These are phyloP conservation scores for Lordiphosa mommai DNA, from an alignment of 1,140 invertebrate species.

Conservation along the genomic window DNA sequence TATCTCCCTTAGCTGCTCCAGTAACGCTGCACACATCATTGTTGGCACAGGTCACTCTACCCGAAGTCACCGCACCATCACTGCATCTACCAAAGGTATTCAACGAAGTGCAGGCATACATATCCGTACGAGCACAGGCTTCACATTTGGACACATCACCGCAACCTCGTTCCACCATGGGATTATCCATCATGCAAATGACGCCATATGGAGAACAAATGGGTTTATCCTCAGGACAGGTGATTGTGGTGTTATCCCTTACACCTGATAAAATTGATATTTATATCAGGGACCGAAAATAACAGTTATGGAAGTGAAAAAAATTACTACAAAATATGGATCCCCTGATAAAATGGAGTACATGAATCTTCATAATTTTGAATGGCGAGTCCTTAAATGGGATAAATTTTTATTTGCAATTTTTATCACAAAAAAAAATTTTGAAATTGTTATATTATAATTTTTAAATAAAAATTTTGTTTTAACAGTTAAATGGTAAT, in stretches of 20 bases:
- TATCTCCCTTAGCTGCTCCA: not conserved
- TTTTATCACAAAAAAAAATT: too few relatives aligned
- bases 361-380: too few relatives aligned
- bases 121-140: conserved; percentile 2
- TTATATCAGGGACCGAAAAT: too few relatives aligned
- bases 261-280: conserved; percentile 22
- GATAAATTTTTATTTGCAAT: too few relatives aligned
- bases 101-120: conserved; percentile 52
- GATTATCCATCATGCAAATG: conserved; percentile 20
- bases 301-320: too few relatives aligned
- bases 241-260: not conserved
- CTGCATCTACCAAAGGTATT: conserved; percentile 38
- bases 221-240: conserved; percentile 21
- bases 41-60: conserved; percentile 3
- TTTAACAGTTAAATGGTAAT: too few relatives aligned
- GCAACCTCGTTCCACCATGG: conserved; percentile 11
- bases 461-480: too few relatives aligned
- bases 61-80: not conserved
- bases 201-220: conserved; percentile 37
- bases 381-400: too few relatives aligned
- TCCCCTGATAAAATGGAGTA: too few relatives aligned
- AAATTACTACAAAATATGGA: too few relatives aligned
- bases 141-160: conserved; percentile 41
- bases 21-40: conserved; percentile 22
- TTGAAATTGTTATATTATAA: too few relatives aligned